Base-by-base conservation (phyloP, 2,113 vertebrate genomes). In the Laterallus jamaicensis region DNA sequence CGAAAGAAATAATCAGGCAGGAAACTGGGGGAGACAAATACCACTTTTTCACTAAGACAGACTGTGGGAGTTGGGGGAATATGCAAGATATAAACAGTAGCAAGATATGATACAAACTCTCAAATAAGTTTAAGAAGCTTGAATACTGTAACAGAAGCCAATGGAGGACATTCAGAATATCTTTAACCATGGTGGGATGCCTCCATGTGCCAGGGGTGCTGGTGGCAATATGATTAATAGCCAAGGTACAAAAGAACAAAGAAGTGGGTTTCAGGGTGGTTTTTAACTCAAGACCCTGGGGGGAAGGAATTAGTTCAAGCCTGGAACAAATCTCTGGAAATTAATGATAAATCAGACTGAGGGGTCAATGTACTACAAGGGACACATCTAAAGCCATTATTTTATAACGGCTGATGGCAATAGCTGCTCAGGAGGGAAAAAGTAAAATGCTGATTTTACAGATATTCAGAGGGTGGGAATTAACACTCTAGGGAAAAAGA, bases 391-490 rank as follows among this genome's bases (percentile, higher is more conserved):
- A 97, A 97, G 86, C 92, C 95, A 97, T 96, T 98, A 96, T 94
- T 93, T 88, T 93, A 91, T 95, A 97, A 97, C 95, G 95, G 97
- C 95, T 97, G 90, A 96, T 79, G 89, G 95, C 94, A 96, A 95
- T 77, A 92, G 79, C 44, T 94, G 71, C 64, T 95, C 74, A 32
- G 77, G 66, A 94, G 87, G 74, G 22, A 20, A 82, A 94, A 97
- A 96, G 97, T 92, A 94, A 96, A 98, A 64, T 95, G 95, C 97
- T 97, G 97, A 98, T 96, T 97, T 95, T 92, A 95, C 95, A 91
- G 95, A 92, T 96, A 91, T 90, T 93, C 90, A 26, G 55, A 20
- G 88, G 50, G 88, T 86, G 40, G 54, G 95, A 82, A 95, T 89
- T 74, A 94, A 90, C 94, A 97, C 97, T 96, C 90, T 86, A 97